Conservation (phyloP, 2,113 vertebrate genomes). For the Trichomycterus rosablanca region DNA sequence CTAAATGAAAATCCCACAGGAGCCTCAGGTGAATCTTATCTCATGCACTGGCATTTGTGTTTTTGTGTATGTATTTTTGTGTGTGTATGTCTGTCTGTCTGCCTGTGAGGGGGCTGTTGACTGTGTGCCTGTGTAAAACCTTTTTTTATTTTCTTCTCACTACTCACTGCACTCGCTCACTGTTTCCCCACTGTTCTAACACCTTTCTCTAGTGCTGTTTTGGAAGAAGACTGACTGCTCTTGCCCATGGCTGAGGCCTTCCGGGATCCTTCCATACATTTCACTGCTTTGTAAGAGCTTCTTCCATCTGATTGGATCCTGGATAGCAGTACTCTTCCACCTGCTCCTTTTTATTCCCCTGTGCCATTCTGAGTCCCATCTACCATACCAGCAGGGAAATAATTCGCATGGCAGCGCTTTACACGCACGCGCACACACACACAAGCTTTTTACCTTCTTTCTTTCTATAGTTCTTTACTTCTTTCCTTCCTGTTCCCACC, state of each 20-base stretch:
- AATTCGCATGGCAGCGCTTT: slow-evolving; percentile 57
- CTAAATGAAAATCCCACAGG: slow-evolving; percentile 48
- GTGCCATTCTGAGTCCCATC: slow-evolving; percentile 45
- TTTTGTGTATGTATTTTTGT: slow-evolving; percentile 27
- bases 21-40: slow-evolving; percentile 63
- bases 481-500: slow-evolving; percentile 1
- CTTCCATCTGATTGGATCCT: slow-evolving; percentile 46
- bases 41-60: slow-evolving; percentile 52
- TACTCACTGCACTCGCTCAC: slow-evolving; percentile 10
- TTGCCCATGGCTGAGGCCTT: slow-evolving; percentile 4
- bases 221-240: slow-evolving; percentile 9
- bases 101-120: too few species aligned
- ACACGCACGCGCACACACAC: slow-evolving; percentile 17
- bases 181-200: slow-evolving; percentile 33
- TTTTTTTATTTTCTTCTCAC: slow-evolving; percentile 42
- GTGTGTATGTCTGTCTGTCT: slow-evolving; percentile 27
- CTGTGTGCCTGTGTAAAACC: slow-evolving; percentile 46
- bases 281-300: slow-evolving; percentile 46
- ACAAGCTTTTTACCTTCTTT: not conserved
- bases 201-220: slow-evolving; percentile 10
- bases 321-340: slow-evolving; percentile 50
- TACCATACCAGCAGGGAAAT: slow-evolving; percentile 41
- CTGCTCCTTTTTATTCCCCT: slow-evolving; percentile 52
- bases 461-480: not conserved
- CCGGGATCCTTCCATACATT: slow-evolving; percentile 35